Conservation (phyloP, 2,888 invertebrate species). For the Scrobipalpa atriplicella region DNA sequence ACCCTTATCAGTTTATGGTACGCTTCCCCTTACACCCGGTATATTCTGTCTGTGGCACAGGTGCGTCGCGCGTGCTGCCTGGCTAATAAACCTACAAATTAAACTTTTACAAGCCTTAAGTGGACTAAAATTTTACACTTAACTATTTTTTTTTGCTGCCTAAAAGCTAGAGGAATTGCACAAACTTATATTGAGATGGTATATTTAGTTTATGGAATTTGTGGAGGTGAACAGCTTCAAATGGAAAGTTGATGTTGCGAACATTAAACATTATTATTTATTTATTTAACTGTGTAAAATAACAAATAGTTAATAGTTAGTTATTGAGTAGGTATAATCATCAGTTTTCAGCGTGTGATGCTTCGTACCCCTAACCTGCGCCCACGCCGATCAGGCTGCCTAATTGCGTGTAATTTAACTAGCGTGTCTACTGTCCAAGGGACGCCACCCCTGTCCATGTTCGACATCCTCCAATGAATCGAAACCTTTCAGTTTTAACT, state of each 20-base stretch:
- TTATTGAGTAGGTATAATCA: no score
- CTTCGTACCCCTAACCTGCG: neutral
- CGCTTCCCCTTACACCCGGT: no score
- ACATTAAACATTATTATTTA: no score
- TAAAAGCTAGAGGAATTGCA: no score
- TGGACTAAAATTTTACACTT: neutral
- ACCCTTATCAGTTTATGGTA: no score
- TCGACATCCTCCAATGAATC: slow-evolving; percentile 40
- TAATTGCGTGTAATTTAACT: slow-evolving; percentile 65
- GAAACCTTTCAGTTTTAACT: slow-evolving; percentile 43
- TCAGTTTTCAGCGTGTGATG: neutral
- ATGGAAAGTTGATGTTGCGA: no score
- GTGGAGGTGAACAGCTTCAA: no score
- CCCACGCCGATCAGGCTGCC: slow-evolving; percentile 44
- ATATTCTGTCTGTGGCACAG: no score
- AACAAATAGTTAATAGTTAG: no score
- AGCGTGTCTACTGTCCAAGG: slow-evolving; percentile 46
- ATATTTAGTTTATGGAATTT: no score
- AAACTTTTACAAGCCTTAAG: slow-evolving; percentile 2
- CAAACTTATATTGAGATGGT: no score
- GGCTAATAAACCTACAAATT: slow-evolving; percentile 17
- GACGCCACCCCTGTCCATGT: slow-evolving; percentile 40
- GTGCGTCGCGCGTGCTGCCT: slow-evolving; percentile 65
- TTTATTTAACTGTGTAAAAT: no score
- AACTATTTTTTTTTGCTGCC: neutral